These are phyloP conservation scores for Elymnias hypermnestra DNA, from an alignment of 1,140 invertebrate genomes.

Conservation along the genomic window DNA sequence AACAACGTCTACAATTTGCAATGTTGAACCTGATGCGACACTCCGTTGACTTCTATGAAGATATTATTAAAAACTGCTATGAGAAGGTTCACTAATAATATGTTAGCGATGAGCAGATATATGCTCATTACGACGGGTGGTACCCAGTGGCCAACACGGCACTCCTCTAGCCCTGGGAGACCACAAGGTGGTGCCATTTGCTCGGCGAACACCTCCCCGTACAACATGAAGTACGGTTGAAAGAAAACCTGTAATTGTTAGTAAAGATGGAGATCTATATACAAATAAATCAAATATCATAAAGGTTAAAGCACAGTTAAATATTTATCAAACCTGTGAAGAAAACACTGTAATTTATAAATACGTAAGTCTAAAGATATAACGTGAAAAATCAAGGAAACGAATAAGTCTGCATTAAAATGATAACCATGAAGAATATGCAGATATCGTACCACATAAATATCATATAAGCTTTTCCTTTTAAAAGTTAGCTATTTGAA, in stretches of 20 bases:
- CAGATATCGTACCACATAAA: too few relatives aligned
- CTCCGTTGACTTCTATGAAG: slow-evolving; percentile 96
- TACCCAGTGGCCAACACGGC: slow-evolving; percentile 94
- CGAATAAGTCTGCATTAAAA: too few relatives aligned
- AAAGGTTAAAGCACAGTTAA: too few relatives aligned
- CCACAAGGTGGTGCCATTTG: slow-evolving; percentile 90
- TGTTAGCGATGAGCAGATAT: slow-evolving; percentile 97
- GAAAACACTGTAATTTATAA: too few relatives aligned
- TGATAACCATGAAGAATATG: too few relatives aligned
- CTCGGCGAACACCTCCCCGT: slow-evolving; percentile 98
- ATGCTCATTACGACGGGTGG: slow-evolving; percentile 96
- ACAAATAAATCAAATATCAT: not conserved
- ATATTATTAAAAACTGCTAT: slow-evolving; percentile 99
- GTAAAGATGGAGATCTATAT: not conserved
- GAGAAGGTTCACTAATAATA: slow-evolving; percentile 96
- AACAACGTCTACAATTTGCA: slow-evolving; percentile 44
- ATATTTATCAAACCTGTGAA: too few relatives aligned
- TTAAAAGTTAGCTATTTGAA: too few relatives aligned
- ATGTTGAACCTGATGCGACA: slow-evolving; percentile 87
- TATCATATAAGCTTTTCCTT: too few relatives aligned
- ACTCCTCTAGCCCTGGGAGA: slow-evolving; percentile 81
- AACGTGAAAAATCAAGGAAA: too few relatives aligned
- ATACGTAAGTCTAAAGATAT: too few relatives aligned
- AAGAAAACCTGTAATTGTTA: slow-evolving; percentile 10
- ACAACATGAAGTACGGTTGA: slow-evolving; percentile 95